Base-by-base conservation (phyloP, 2,797 vertebrate genomes). In the Gallinago nigripennis region DNA sequence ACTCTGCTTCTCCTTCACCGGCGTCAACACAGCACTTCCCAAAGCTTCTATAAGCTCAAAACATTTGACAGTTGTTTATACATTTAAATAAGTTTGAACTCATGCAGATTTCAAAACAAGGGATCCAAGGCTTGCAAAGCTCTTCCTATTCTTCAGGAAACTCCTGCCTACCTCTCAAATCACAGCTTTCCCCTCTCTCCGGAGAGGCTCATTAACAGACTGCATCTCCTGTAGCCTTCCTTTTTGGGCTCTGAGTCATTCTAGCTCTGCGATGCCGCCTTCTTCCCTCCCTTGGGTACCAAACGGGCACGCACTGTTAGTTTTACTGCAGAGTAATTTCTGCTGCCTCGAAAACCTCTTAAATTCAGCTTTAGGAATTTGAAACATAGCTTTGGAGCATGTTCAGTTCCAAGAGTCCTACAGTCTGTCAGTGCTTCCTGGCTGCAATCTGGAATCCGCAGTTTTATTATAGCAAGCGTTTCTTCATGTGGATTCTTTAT, bases 321-420 rank as follows among this genome's bases (percentile, higher is more conserved):
- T 86, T 96, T 97, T 96, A 92, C 85, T 95, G 92, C 94, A 48
- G 76, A 91, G 76, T 83, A 68, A 92, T 88, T 92, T 72, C 87
- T 94, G 31, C 71, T 90, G 65, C 85, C 87, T 91, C 8, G 0
- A 88, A 91, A 94, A 86, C 14, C 72, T 91, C 79, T 91, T 89
- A 86, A 95, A 94, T 91, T 94, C 79, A 83, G 25, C 65, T 88
- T 86, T 25, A 70, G 65, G 73, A 96, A 64, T 93, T 77, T 94
- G 83, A 88, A 95, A 80, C 91, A 54, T 28, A 87, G 75, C 72
- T 94, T 68, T 77, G 84, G 94, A 91, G 20, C 50, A 50, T 20
- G 57, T 70, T 88, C 50, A 28, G 53, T 78, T 86, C 78, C 72
- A 33, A 23, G 82, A 81, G 80, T 88, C 65, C 39, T 58, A 41